phyloP scores from a whole-genome alignment of 2,888 invertebrate genomes.

The Drosophila maculinotata region DNA sequence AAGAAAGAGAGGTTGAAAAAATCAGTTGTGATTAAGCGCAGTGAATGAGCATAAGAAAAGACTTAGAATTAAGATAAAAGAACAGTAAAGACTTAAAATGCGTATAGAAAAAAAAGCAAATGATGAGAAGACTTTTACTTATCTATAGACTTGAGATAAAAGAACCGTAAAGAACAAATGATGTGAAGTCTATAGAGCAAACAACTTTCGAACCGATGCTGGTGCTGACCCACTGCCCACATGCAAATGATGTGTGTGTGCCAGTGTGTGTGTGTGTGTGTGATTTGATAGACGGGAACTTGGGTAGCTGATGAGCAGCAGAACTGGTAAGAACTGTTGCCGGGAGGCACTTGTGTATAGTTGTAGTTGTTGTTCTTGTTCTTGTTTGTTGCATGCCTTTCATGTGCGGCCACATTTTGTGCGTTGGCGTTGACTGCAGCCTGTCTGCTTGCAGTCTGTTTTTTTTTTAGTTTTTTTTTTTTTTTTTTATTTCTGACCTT shows the following conservation, averaged over 20 bases:
- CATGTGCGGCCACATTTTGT: conserved; percentile 48
- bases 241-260: conserved; percentile 63
- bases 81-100: conserved; percentile 26
- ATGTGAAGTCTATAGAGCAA: conserved; percentile 27
- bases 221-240: conserved; percentile 74
- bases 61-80: conserved; percentile 35
- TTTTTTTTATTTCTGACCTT: conserved; percentile 41
- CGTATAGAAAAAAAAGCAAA: conserved; percentile 28
- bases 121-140: conserved; percentile 30
- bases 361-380: conserved; percentile 21
- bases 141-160: conserved; percentile 8
- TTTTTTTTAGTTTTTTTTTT: too few species aligned
- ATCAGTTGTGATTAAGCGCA: conserved; percentile 27
- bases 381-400: conserved; percentile 33
- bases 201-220: conserved; percentile 60
- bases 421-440: conserved; percentile 77
- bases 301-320: conserved; percentile 15
- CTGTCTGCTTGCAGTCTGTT: conserved; percentile 36
- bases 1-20: not conserved
- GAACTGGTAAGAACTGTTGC: conserved; percentile 29
- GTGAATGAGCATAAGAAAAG: conserved; percentile 27
- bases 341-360: conserved; percentile 36
- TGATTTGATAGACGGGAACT: conserved; percentile 48
- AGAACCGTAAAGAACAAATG: conserved; percentile 36
- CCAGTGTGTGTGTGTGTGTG: conserved; percentile 5